Conservation (phyloP, 2,113 vertebrate genomes). For the Takifugu flavidus region DNA sequence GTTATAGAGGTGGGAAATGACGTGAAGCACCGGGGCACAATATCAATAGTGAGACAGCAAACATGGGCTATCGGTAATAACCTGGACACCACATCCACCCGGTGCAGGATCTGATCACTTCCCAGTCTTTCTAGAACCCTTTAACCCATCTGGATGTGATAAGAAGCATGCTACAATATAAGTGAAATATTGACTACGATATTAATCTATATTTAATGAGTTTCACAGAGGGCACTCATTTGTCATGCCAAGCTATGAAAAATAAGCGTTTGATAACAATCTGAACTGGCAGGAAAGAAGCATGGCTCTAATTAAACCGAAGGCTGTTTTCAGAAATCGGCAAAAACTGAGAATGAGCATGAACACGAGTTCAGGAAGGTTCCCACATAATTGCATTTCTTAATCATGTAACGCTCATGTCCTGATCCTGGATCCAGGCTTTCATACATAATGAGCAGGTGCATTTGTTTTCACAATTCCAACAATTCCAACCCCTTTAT, state of each 20-base stretch:
- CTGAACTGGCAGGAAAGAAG: conserved; percentile 30
- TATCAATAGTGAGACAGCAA: conserved; percentile 51
- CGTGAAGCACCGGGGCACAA: conserved; percentile 53
- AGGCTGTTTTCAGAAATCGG: conserved; percentile 50
- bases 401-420: too few relatives aligned
- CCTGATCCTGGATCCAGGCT: too few relatives aligned
- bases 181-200: conserved; percentile 39
- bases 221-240: conserved; percentile 50
- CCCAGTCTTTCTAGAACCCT: conserved; percentile 18
- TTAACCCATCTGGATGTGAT: conserved; percentile 22
- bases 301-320: conserved; percentile 53
- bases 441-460: too few relatives aligned
- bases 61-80: conserved; percentile 29
- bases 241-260: conserved; percentile 39
- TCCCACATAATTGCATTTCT: conserved; percentile 38
- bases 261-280: conserved; percentile 59
- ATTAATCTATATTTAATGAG: conserved; percentile 61
- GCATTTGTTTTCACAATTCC: too few relatives aligned
- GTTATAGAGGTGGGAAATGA: conserved; percentile 50
- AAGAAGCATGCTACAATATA: conserved; percentile 27
- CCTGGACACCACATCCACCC: conserved; percentile 20
- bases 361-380: conserved; percentile 35
- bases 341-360: conserved; percentile 40
- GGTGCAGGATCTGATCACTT: background rate
- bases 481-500: too few relatives aligned